These are phyloP conservation scores for Caenorhabditis sinica DNA, from an alignment of 2,888 invertebrate species.

Conservation along the genomic window DNA sequence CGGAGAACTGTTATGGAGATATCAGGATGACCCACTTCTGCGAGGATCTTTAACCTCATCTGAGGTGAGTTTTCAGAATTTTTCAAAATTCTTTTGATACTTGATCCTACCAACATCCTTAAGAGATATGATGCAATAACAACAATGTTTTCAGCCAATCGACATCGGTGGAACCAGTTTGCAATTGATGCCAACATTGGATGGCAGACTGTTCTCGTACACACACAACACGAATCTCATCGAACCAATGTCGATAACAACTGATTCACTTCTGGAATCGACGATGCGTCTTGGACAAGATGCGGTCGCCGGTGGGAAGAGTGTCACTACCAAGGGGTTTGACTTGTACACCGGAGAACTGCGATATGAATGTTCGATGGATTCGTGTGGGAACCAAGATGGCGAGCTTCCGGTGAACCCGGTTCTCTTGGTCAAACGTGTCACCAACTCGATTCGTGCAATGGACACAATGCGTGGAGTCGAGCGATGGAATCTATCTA, in stretches of 20 bases:
- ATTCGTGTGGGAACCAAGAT: slow-evolving; percentile 67
- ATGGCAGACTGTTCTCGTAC: slow-evolving; percentile 65
- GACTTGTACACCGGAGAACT: slow-evolving; percentile 88
- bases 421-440: slow-evolving; percentile 90
- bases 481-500: slow-evolving; percentile 86
- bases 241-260: slow-evolving; percentile 64
- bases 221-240: slow-evolving; percentile 62
- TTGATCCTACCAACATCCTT: background rate
- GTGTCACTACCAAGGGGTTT: slow-evolving; percentile 92
- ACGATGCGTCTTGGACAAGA: slow-evolving; percentile 88
- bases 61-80: slow-evolving; percentile 33
- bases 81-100: background rate
- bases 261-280: slow-evolving; percentile 65
- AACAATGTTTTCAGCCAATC: slow-evolving; percentile 55
- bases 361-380: slow-evolving; percentile 73
- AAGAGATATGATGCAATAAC: background rate
- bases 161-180: slow-evolving; percentile 66
- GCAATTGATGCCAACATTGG: slow-evolving; percentile 65
- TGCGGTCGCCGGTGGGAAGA: slow-evolving; percentile 89
- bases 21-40: slow-evolving; percentile 53
- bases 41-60: slow-evolving; percentile 54
- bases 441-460: slow-evolving; percentile 93
- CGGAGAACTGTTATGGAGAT: slow-evolving; percentile 57
- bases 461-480: slow-evolving; percentile 91
- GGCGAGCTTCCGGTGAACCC: slow-evolving; percentile 82